Evolutionary conservation across 2,797 vertebrate species (phyloP), one percentile per base, ranked within the genome.

Genomic region (Pangasius macronema): DNA sequence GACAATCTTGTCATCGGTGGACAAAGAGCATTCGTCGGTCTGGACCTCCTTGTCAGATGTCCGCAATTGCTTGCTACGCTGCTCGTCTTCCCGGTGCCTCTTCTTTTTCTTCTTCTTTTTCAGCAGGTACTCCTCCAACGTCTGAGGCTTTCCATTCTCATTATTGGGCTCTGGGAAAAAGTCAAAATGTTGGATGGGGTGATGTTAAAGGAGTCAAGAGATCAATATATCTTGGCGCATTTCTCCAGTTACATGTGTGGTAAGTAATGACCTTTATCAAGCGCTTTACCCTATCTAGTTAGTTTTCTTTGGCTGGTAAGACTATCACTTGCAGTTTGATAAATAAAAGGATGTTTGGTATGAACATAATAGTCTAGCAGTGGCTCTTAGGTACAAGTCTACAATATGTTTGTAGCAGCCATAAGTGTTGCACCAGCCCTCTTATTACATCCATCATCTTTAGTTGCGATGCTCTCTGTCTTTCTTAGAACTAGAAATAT

Each of bases 31-130:
- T 80, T 97, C 96, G 85, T 95, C 89, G 95, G 94, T 99, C 94
- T 99, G 98, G 73, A 98, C 97, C 75, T 97, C 97, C 86, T 98
- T 99, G 94, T 97, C 97, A 93, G 97, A 97, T 94, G 95, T 91
- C 92, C 96, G 96, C 8, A 97, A 93, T 76, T 96, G 97, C 90
- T 96, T 97, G 33, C 95, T 93, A 27, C 96, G 95, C 90, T 98
- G 95, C 90, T 98, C 93, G 0, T 98, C 98, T 91, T 98, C 97
- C 16, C 96, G 95, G 77, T 97, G 97, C 95, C 97, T 96, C 96
- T 96, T 97, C 96, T 98, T 99, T 95, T 98, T 99, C 94, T 97
- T 99, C 88, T 97, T 97, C 91, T 97, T 98, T 94, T 98, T 98
- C 93, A 97, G 98, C 91, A 97, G 91, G 89, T 98, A 95, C 89